A percentile compares a stretch with the other conserved stretches of the same genome.
Evolutionary conservation across 2,797 vertebrate genomes (phyloP).

Genomic region (Xiphophorus birchmanni): DNA sequence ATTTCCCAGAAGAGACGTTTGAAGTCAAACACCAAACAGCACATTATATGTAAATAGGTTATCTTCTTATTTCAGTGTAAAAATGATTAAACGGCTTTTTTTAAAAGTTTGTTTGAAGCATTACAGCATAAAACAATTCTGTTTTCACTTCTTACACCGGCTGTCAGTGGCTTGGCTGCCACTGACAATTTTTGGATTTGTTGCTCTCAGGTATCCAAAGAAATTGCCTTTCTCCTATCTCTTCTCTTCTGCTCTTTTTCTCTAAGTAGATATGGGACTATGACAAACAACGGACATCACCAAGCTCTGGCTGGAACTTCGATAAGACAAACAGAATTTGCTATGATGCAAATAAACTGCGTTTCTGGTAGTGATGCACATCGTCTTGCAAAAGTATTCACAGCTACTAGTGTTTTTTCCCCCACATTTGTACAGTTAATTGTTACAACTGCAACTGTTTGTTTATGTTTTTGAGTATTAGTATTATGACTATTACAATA

Average conservation of each 20-base stretch:
- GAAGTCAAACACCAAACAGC: background rate
- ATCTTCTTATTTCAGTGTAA: background rate
- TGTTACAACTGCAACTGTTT: background rate
- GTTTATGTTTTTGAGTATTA: background rate
- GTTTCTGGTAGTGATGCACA: background rate
- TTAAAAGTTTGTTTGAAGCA: background rate
- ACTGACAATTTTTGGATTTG: background rate
- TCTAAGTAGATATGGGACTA: slow-evolving; percentile 15
- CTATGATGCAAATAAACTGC: slow-evolving; percentile 5
- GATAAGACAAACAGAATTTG: slow-evolving; percentile 32
- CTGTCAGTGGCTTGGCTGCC: background rate
- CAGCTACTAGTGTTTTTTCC: background rate
- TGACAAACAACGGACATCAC: slow-evolving; percentile 15
- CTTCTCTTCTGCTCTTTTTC: slow-evolving; percentile 10
- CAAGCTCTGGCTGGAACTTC: slow-evolving; percentile 10
- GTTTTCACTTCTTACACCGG: background rate
- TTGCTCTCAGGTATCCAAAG: background rate
- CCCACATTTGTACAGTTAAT: background rate
- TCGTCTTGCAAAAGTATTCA: background rate
- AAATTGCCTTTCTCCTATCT: background rate
- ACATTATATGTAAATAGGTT: background rate
- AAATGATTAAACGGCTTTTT: background rate
- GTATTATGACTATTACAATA: background rate
- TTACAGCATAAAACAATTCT: background rate
- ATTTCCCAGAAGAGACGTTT: background rate